A percentile compares a stretch with the other conserved stretches of the same genome.
phyloP scores from a whole-genome alignment of 2,797 vertebrate genomes.

The Distichodus sexfasciatus region DNA sequence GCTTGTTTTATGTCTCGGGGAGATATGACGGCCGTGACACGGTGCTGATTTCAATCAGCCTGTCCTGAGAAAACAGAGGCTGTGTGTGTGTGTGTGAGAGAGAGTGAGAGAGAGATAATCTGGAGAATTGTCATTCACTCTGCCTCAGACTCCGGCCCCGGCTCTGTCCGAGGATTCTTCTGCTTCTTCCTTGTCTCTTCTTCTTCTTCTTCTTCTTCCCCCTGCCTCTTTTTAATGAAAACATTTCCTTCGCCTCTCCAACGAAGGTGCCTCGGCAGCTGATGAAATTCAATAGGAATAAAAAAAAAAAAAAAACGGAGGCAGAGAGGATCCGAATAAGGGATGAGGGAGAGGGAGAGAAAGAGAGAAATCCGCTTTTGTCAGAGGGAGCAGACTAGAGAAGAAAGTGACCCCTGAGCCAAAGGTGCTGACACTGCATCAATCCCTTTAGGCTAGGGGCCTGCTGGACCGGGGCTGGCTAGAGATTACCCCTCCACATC shows the following conservation, averaged over 20 bases:
- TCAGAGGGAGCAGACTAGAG: conserved; percentile 86
- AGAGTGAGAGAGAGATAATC: conserved; percentile 55
- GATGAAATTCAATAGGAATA: conserved; percentile 81
- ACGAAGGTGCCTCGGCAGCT: conserved; percentile 78
- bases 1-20: conserved; percentile 97
- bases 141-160: conserved; percentile 70
- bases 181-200: too few species aligned
- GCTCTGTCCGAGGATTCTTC: conserved; percentile 69
- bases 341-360: conserved; percentile 52
- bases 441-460: conserved; percentile 95
- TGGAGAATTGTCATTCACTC: conserved; percentile 76
- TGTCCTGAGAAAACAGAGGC: conserved; percentile 80
- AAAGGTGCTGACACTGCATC: conserved; percentile 98
- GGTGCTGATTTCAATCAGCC: conserved; percentile 97
- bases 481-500: conserved; percentile 95
- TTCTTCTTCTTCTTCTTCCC: too few species aligned
- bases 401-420: conserved; percentile 89
- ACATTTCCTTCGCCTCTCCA: conserved; percentile 87
- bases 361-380: conserved; percentile 82
- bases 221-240: conserved; percentile 84
- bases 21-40: conserved; percentile 97
- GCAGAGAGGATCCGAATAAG: conserved; percentile 48
- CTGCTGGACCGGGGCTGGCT: conserved; percentile 84
- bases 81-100: conserved; percentile 52
- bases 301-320: conserved; percentile 38